These are phyloP conservation scores for Pristionchus fissidentatus DNA, from an alignment of 2,888 invertebrate genomes.

Conservation along the genomic window DNA sequence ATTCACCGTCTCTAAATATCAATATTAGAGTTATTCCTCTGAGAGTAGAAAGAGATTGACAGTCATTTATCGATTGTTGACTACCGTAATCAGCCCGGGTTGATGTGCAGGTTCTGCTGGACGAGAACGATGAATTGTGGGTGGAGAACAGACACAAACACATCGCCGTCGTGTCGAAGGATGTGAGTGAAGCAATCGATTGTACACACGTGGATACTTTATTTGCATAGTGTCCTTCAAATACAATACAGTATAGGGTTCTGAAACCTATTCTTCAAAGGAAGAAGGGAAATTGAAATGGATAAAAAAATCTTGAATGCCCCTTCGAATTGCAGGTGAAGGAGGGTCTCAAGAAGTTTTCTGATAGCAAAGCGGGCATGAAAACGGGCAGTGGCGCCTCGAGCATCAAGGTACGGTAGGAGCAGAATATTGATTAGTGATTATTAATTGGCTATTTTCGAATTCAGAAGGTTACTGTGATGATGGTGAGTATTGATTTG, in stretches of 20 bases:
- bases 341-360: constrained; percentile 96
- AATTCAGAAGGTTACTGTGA: no score
- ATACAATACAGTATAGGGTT: no score
- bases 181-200: constrained; percentile 76
- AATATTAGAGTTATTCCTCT: no score
- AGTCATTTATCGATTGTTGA: no score
- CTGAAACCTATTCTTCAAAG: no score
- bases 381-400: constrained; percentile 85
- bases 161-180: constrained; percentile 96
- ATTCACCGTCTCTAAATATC: no score
- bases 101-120: constrained; percentile 83
- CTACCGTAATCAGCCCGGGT: constrained; percentile 49
- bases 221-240: no score
- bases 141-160: constrained; percentile 97
- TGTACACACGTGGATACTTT: no score
- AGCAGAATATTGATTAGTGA: neutral
- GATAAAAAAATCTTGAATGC: neutral
- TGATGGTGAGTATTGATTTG: neutral
- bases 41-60: no score
- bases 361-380: constrained; percentile 80
- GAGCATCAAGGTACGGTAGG: constrained; percentile 83
- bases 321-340: constrained; percentile 85
- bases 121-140: constrained; percentile 99
- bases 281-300: neutral
- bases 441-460: neutral